Conservation (phyloP, 2,888 invertebrate species). For the Saturnia pavonia region DNA sequence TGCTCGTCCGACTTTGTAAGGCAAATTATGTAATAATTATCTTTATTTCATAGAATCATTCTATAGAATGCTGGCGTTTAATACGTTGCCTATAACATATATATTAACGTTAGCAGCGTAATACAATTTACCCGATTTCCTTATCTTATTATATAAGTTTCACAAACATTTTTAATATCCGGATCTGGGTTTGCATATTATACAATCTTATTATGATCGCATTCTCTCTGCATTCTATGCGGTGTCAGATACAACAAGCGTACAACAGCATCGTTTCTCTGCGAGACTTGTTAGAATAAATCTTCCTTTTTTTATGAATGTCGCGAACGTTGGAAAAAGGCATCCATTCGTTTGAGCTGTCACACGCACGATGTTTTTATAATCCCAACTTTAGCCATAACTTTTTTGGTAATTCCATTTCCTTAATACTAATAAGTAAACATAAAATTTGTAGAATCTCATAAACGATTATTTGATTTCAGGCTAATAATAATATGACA, state of each 20-base stretch:
- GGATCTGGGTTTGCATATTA: slow-evolving; percentile 24
- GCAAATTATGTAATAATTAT: too few species aligned
- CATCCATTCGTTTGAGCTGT: slow-evolving; percentile 18
- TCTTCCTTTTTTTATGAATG: slow-evolving; percentile 25
- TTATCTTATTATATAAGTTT: background rate
- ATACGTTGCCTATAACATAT: too few species aligned
- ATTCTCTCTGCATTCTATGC: slow-evolving; percentile 25
- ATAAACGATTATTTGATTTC: background rate
- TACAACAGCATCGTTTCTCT: slow-evolving; percentile 25
- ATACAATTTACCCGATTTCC: background rate
- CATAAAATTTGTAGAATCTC: background rate
- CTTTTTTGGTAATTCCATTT: slow-evolving; percentile 13
- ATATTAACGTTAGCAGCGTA: background rate
- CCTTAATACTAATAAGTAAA: background rate
- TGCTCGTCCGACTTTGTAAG: too few species aligned
- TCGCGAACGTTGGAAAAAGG: slow-evolving; percentile 19
- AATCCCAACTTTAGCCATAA: slow-evolving; percentile 18
- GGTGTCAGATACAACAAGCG: slow-evolving; percentile 28
- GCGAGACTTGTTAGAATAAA: slow-evolving; percentile 29
- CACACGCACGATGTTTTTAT: slow-evolving; percentile 21
- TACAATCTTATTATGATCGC: slow-evolving; percentile 27
- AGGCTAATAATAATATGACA: background rate
- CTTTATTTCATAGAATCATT: too few species aligned
- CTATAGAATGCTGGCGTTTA: too few species aligned
- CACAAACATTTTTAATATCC: slow-evolving; percentile 35